A percentile compares a stretch with the other conserved stretches of the same genome.
Conservation (phyloP, 2,797 vertebrate genomes). For the Sebastes alutus region DNA sequence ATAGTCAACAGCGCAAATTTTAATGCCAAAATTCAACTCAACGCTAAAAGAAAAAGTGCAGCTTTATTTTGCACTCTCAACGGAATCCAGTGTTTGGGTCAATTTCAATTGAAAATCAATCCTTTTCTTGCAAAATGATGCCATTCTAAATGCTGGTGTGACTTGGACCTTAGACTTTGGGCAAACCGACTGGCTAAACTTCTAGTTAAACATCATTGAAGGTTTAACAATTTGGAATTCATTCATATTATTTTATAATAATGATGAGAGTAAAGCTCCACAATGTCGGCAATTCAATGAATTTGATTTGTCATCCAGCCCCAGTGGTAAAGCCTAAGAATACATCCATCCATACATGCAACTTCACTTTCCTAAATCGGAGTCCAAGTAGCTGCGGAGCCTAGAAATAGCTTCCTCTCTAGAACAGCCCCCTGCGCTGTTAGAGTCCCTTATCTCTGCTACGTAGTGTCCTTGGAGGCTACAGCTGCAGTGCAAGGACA, state of each 20-base stretch:
- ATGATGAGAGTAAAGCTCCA: background rate
- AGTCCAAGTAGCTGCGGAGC: slow-evolving; percentile 3
- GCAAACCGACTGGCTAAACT: rapidly evolving
- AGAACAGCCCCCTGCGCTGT: slow-evolving; percentile 12
- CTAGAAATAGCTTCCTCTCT: slow-evolving; percentile 41
- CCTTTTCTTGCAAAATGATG: background rate
- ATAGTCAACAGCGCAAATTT: background rate
- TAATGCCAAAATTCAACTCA: background rate
- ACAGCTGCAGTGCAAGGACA: slow-evolving; percentile 65
- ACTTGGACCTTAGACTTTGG: background rate
- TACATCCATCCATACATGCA: background rate
- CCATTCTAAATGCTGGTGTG: background rate
- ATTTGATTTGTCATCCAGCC: background rate
- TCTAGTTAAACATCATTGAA: background rate
- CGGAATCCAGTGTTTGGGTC: background rate
- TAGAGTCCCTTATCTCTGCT: slow-evolving; percentile 53
- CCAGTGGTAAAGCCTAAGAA: background rate
- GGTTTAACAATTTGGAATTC: background rate
- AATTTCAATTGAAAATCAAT: background rate
- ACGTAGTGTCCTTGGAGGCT: slow-evolving; percentile 70
- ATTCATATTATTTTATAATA: background rate
- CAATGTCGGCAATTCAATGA: background rate
- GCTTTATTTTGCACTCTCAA: too few species aligned
- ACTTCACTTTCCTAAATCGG: slow-evolving; percentile 3
- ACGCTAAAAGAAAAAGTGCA: background rate